Conservation (phyloP, 2,113 vertebrate species). For the Leptodactylus fuscus region DNA sequence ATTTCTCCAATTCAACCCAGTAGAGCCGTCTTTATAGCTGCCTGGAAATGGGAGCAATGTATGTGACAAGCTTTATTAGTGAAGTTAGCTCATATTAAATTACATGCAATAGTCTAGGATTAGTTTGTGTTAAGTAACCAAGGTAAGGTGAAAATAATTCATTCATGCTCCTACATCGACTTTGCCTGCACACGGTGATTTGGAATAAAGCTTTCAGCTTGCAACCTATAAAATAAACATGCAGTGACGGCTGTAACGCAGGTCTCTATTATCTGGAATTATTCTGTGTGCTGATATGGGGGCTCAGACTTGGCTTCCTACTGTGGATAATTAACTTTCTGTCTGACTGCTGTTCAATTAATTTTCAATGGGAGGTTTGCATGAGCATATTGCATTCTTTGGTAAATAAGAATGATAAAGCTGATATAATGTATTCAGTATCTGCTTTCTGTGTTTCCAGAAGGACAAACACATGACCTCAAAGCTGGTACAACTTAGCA, state of each 20-base stretch:
- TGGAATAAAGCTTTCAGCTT: conserved; percentile 25
- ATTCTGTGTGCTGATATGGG: conserved; percentile 53
- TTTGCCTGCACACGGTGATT: neutral
- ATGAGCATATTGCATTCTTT: conserved; percentile 39
- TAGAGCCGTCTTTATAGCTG: neutral
- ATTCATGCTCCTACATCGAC: neutral
- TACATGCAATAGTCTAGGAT: neutral
- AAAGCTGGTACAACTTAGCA: neutral
- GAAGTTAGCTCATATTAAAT: neutral
- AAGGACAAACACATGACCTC: conserved; percentile 36
- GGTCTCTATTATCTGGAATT: conserved; percentile 48
- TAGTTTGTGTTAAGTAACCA: neutral
- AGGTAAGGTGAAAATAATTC: conserved; percentile 2
- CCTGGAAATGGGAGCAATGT: neutral
- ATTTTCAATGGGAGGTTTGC: conserved; percentile 43
- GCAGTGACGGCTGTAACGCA: conserved; percentile 9
- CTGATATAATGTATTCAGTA: conserved; percentile 5
- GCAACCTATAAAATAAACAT: conserved; percentile 38
- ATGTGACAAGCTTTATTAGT: neutral
- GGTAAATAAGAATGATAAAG: conserved; percentile 47
- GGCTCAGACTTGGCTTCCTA: conserved; percentile 43
- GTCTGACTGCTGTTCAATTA: conserved; percentile 57
- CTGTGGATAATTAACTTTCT: conserved; percentile 60
- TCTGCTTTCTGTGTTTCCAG: neutral
- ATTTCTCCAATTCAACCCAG: neutral